phyloP scores from a whole-genome alignment of 2,888 invertebrate species.

The Cataglyphis albicans region DNA sequence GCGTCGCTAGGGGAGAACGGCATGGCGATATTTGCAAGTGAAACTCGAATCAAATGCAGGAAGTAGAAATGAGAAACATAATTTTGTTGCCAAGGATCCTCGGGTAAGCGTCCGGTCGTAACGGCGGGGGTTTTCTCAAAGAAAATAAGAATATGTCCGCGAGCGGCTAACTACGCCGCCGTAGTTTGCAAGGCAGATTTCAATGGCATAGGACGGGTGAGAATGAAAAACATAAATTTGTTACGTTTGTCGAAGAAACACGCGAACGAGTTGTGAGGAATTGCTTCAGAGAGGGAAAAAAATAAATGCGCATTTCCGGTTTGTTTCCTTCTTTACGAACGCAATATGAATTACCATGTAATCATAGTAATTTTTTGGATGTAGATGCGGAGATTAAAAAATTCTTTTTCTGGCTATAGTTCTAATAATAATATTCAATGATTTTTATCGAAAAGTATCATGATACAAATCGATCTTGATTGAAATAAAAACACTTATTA shows the following conservation, averaged over 20 bases:
- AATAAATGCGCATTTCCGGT: not conserved
- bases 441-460: not conserved
- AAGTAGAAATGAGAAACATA: slow-evolving; percentile 60
- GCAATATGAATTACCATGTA: slow-evolving; percentile 10
- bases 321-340: slow-evolving; percentile 21
- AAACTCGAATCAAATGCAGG: slow-evolving; percentile 61
- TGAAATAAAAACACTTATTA: not conserved
- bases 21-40: slow-evolving; percentile 58
- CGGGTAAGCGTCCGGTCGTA: slow-evolving; percentile 46
- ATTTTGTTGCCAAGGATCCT: slow-evolving; percentile 56
- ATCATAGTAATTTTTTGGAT: not conserved
- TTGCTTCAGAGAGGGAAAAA: not conserved
- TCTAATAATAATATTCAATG: not conserved
- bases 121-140: slow-evolving; percentile 40
- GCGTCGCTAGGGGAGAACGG: slow-evolving; percentile 40
- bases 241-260: slow-evolving; percentile 41
- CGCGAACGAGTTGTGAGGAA: slow-evolving; percentile 25
- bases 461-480: not conserved
- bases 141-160: slow-evolving; percentile 55
- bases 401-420: not conserved
- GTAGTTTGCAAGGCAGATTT: slow-evolving; percentile 54
- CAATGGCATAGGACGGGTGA: slow-evolving; percentile 45
- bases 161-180: slow-evolving; percentile 51
- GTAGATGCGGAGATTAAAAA: not conserved
- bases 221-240: slow-evolving; percentile 52